phyloP scores from a whole-genome alignment of 2,113 vertebrate species.

The Pleuronectes platessa region DNA sequence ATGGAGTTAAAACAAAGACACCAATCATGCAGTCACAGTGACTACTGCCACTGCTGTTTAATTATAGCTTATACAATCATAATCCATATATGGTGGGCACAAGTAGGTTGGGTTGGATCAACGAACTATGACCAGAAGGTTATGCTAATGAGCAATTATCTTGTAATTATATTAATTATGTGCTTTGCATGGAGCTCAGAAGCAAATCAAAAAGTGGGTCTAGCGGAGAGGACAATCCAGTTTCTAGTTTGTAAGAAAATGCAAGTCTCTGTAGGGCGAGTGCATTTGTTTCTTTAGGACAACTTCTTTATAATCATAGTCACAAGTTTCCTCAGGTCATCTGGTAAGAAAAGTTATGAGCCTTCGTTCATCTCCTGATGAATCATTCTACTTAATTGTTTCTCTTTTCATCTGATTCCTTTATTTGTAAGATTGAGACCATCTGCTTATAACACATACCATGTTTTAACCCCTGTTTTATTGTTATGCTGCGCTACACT shows the following conservation, averaged over 20 bases:
- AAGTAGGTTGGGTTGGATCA: slow-evolving; percentile 1
- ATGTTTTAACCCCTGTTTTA: slow-evolving; percentile 25
- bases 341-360: slow-evolving; percentile 41
- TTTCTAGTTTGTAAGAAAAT: neutral
- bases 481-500: slow-evolving; percentile 8
- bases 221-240: neutral
- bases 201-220: neutral
- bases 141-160: slow-evolving; percentile 4
- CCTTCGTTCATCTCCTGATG: slow-evolving; percentile 24
- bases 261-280: neutral
- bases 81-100: slow-evolving; percentile 2
- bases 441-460: slow-evolving; percentile 34
- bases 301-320: slow-evolving; percentile 13
- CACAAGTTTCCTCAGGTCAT: slow-evolving; percentile 32
- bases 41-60: neutral
- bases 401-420: slow-evolving; percentile 19
- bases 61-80: slow-evolving; percentile 11
- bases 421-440: slow-evolving; percentile 47
- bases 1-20: slow-evolving; percentile 8
- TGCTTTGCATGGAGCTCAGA: slow-evolving; percentile 15
- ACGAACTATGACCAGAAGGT: slow-evolving; percentile 12
- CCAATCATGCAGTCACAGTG: slow-evolving; percentile 1
- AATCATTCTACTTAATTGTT: slow-evolving; percentile 20
- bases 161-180: slow-evolving; percentile 35
- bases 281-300: neutral